These are phyloP conservation scores for Andrena cerasifolii DNA, from an alignment of 1,140 invertebrate genomes.

Conservation along the genomic window DNA sequence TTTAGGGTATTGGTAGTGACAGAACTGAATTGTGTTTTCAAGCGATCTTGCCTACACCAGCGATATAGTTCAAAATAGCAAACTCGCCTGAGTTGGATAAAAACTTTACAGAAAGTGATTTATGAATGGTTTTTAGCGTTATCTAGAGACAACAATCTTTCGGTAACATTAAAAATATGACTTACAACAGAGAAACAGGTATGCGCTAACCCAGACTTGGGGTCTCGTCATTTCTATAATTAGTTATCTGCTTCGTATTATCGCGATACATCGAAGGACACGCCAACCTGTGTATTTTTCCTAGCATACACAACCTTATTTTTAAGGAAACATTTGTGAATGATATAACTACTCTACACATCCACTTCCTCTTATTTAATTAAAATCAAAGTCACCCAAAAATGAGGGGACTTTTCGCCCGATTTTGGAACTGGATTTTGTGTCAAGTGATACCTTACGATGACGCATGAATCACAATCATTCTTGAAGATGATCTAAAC, in stretches of 20 bases:
- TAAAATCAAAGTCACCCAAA: no score
- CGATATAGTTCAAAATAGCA: not conserved
- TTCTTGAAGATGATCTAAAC: no score
- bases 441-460: no score
- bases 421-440: no score
- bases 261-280: conserved; percentile 47
- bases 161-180: not conserved
- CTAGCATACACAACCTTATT: conserved; percentile 1
- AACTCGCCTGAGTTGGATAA: no score
- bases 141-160: not conserved
- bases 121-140: no score
- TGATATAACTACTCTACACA: no score
- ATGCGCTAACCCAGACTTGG: not conserved
- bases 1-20: not conserved
- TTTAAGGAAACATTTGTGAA: not conserved
- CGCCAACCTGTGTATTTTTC: conserved; percentile 22
- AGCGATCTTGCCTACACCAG: not conserved
- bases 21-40: not conserved
- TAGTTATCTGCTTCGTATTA: conserved; percentile 53
- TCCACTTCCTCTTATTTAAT: no score
- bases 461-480: no score
- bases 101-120: not conserved
- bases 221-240: conserved; percentile 56
- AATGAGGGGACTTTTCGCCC: no score
- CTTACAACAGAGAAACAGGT: not conserved